Evolutionary conservation across 2,797 vertebrate species (phyloP), one percentile per base, ranked within the genome.

Genomic region (Allochrocebus solatus): DNA sequence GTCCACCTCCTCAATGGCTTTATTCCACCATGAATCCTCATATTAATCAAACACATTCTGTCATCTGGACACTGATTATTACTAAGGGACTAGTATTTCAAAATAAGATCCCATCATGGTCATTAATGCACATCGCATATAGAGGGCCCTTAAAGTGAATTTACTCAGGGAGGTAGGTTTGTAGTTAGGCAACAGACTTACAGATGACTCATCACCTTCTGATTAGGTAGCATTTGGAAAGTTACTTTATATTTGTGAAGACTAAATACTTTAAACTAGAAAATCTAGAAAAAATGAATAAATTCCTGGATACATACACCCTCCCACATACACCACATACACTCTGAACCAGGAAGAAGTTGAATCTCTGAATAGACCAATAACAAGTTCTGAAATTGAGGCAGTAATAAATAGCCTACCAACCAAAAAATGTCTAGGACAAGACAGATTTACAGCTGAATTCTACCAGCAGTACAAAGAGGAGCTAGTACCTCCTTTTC

Each of bases 31-130:
- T 43, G 28, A 55, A 55, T 57, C 43, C 33, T 21, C 21, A 74
- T 36, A 64, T 94, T 92, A 82, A 82, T 46, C 67, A 96, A 78
- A 67, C 48, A 67, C 26, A 80, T 83, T 70, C 22, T 85, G 48
- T 78, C 91, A 26, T 67, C 39, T 94, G 24, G 13, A 91, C n/a
- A 61, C 12, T 82, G 57, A 85, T 88, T 93, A 82, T 91, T 87
- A 90, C 33, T 87, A 79, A 79, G 11, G 82, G 85, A 80, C 39
- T 78, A 70, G 17, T 93, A 95, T 96, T 96, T 97, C 82, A 96
- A 93, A 96, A 74, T 92, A 96, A 88, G 67, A 50, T 61, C 46
- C 53, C 72, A 78, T 16, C 41, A 28, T 4, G 39, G 28, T 93
- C 41, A 70, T 92, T 90, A 88, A 82, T 82, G 59, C 64, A 33